phyloP scores from a whole-genome alignment of 2,797 vertebrate species.

The Chrosomus eos region DNA sequence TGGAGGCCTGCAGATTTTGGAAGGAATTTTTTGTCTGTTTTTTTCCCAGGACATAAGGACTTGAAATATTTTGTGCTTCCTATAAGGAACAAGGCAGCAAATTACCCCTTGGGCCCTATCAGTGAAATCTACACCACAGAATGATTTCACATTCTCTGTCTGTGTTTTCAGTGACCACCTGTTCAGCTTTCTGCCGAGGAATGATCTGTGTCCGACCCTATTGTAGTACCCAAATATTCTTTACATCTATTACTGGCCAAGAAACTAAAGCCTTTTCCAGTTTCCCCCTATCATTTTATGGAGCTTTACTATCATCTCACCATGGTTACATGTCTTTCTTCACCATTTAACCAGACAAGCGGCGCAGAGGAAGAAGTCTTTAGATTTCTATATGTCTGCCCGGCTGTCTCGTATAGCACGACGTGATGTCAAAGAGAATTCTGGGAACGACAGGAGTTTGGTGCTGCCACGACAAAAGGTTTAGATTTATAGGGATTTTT shows the following conservation, averaged over 20 bases:
- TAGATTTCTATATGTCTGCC: conserved; percentile 67
- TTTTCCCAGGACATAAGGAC: conserved; percentile 61
- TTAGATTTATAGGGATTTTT: conserved; percentile 69
- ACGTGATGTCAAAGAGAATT: conserved; percentile 60
- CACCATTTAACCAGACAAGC: conserved; percentile 57
- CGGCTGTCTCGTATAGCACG: conserved; percentile 46
- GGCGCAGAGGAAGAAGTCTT: conserved; percentile 48
- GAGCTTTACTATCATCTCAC: conserved; percentile 67
- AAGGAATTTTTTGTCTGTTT: conserved; percentile 58
- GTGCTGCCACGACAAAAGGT: conserved; percentile 69
- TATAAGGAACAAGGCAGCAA: conserved; percentile 73
- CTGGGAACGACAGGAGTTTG: conserved; percentile 45
- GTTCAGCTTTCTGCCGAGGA: conserved; percentile 63
- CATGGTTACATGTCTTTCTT: conserved; percentile 64
- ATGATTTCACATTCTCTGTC: conserved; percentile 70
- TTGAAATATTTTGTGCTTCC: conserved; percentile 76
- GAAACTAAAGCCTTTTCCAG: conserved; percentile 75
- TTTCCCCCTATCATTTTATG: conserved; percentile 66
- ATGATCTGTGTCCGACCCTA: conserved; percentile 59
- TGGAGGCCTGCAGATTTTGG: conserved; percentile 62
- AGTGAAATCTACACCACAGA: conserved; percentile 77
- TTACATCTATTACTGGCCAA: conserved; percentile 69
- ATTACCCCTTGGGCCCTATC: conserved; percentile 74
- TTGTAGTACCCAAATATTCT: conserved; percentile 74
- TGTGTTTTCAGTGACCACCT: conserved; percentile 76